phyloP scores from a whole-genome alignment of 2,888 invertebrate genomes.

The Stratiomys singularior region DNA sequence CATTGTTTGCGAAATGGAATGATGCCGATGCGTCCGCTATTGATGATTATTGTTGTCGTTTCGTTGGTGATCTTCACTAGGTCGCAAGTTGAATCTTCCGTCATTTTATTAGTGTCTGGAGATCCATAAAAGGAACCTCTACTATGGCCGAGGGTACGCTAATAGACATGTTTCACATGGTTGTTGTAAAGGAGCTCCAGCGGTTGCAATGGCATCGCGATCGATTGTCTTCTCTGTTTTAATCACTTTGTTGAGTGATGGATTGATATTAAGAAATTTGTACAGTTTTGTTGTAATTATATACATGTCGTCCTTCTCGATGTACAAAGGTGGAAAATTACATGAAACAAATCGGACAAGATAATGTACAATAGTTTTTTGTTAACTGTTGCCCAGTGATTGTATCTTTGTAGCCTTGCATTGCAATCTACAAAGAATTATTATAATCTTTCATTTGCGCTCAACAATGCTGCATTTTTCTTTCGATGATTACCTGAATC shows the following conservation, averaged over 20 bases:
- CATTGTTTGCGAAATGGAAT: not conserved
- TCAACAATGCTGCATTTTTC: too few relatives aligned
- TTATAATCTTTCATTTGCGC: too few relatives aligned
- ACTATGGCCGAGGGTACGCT: not conserved
- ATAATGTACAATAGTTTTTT: too few relatives aligned
- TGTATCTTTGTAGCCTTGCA: too few relatives aligned
- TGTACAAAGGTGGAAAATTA: too few relatives aligned
- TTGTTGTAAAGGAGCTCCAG: too few relatives aligned
- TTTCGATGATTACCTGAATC: too few relatives aligned
- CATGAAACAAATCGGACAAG: too few relatives aligned
- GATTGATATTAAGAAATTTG: constrained; percentile 1
- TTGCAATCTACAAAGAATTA: too few relatives aligned
- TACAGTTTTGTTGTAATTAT: not conserved
- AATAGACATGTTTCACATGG: constrained; percentile 14
- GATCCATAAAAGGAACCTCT: constrained; percentile 1
- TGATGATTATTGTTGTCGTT: not conserved
- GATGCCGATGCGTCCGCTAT: not conserved
- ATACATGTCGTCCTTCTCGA: too few relatives aligned
- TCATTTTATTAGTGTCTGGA: constrained; percentile 1
- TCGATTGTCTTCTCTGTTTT: not conserved
- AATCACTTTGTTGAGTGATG: constrained; percentile 6
- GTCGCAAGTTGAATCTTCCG: constrained; percentile 1
- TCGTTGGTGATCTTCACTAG: constrained; percentile 1
- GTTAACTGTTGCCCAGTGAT: too few relatives aligned
- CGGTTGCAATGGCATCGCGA: not conserved